These are phyloP conservation scores for Amiota minor DNA, from an alignment of 2,888 invertebrate genomes.

Conservation along the genomic window DNA sequence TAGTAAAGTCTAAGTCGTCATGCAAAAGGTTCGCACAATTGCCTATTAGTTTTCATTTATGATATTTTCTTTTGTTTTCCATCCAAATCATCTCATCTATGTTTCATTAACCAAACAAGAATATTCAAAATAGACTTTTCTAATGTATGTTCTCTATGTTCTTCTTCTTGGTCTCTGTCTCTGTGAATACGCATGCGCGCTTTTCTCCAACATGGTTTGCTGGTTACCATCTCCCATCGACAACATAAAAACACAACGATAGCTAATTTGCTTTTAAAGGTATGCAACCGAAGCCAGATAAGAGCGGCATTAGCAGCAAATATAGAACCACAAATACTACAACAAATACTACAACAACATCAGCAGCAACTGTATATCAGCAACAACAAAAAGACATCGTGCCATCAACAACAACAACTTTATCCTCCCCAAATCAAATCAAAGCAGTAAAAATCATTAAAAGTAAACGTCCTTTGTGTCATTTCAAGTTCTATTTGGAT, in stretches of 20 bases:
- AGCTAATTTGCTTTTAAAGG: slow-evolving; percentile 72
- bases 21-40: too few relatives aligned
- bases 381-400: slow-evolving; percentile 47
- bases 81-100: too few relatives aligned
- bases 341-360: slow-evolving; percentile 43
- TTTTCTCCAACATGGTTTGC: slow-evolving; percentile 30
- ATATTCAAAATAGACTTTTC: slow-evolving; percentile 9
- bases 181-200: slow-evolving; percentile 20
- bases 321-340: slow-evolving; percentile 61
- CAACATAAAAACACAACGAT: slow-evolving; percentile 37
- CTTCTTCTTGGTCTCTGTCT: slow-evolving; percentile 49
- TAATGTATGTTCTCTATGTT: slow-evolving; percentile 39
- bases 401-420: slow-evolving; percentile 38
- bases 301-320: slow-evolving; percentile 70
- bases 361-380: slow-evolving; percentile 46
- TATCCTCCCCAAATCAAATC: slow-evolving; percentile 44
- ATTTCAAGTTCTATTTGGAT: slow-evolving; percentile 84
- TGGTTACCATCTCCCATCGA: slow-evolving; percentile 41
- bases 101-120: neutral
- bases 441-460: slow-evolving; percentile 71
- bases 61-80: neutral
- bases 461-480: slow-evolving; percentile 77
- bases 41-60: too few relatives aligned
- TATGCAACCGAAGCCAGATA: slow-evolving; percentile 74
- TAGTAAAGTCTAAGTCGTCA: neutral